Base-by-base conservation (phyloP, 2,888 invertebrate species). In the Copidosoma aretas region DNA sequence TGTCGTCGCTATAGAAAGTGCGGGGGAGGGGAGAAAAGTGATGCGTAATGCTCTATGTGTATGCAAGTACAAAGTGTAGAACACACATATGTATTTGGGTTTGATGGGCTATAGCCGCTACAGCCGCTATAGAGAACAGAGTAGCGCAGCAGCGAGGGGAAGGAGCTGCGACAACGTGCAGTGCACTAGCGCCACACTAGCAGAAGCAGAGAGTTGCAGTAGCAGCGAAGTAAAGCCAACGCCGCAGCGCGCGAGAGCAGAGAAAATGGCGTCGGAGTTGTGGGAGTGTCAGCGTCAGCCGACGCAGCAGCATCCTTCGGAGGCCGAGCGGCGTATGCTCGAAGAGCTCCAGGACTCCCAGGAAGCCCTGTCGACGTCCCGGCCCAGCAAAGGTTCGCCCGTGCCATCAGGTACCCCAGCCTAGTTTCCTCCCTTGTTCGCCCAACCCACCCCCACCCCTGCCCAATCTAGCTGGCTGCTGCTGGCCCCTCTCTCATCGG, bases 401-500 rank as follows among this genome's bases (percentile, higher is more conserved):
- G 43, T 15, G 43, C 43, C 15, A 15, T 12, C 43, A 17, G 43
- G 43, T 46, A 14, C 15, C 43, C 43, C 1, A 12, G 12, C 8
- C 43, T 12, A 46, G 12, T 17, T 46, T 17, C 43, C 17, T 17
- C 43, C 17, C 43, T 14, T 46, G 12, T 17, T 46, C 12, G 41
- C 41, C 12, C 12, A 17, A 3, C 17, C 43, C 43, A 46, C 15
- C 43, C 43, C 43, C n/a, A n/a, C n/a, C 43, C 43, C 14, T 14
- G 43, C 43, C 43, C 43, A 46, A 12, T 4, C 17, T 72, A n/a
- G 61, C 74, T 52, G 75, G 58, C 65, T 73, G 77, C 57, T 74
- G 76, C 57, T 68, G n/a, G 76, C 22, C 76, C 75, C 66, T 76
- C 78, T 74, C 81, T 81, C 60, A 81, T 82, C 82, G 83, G 83